Base-by-base conservation (phyloP, 2,888 invertebrate genomes). In the Nematopogon swammerdamellus region DNA sequence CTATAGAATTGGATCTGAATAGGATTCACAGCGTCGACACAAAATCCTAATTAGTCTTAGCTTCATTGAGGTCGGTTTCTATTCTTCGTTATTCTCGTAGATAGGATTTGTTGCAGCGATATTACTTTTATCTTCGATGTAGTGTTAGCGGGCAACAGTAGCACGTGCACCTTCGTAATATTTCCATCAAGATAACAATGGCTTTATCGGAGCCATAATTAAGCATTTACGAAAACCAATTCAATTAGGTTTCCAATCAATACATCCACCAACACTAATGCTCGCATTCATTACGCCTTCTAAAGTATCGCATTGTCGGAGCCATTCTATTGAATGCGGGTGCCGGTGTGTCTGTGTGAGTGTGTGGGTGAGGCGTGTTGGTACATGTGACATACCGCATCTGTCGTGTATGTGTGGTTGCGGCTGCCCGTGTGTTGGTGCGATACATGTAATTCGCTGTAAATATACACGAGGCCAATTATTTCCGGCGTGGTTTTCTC, bases 401-500 rank as follows among this genome's bases (percentile, higher is more conserved):
- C 59, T 62, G 59, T 63, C 62, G 62, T 63, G 60, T 63, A 61
- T 62, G 65, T 65, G 63, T 61, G 59, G 56, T 59, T 60, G 59
- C 67, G 66, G 67, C 71, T 46, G 43, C 25, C 14, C 14, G 25
- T 18, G 29, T 45, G 30, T 16, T 45, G 18, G 43, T 48, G 48
- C 44, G 43, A 48, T 46, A 46, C 19, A 19, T 25, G 20, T 25
- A 46, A 19, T 46, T 25, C 44, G 44, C 44, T 17, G 44, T 48
- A 42, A 25, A 48, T 45, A 44, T 67, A 67, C 56, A 55, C 61
- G 56, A 60, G 44, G 49, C 49, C 60, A 65, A 60, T 66, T 68
- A 68, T 70, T 67, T 70, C 67, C 70, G 67, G 64, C 62, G 72
- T 68, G 69, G 66, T 69, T 74, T 79, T 80, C 80, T 75, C 79